Percentiles rank a stretch among this genome's conserved stretches.
Conservation (phyloP, 2,113 vertebrate species). For the Cinclus mexicanus region DNA sequence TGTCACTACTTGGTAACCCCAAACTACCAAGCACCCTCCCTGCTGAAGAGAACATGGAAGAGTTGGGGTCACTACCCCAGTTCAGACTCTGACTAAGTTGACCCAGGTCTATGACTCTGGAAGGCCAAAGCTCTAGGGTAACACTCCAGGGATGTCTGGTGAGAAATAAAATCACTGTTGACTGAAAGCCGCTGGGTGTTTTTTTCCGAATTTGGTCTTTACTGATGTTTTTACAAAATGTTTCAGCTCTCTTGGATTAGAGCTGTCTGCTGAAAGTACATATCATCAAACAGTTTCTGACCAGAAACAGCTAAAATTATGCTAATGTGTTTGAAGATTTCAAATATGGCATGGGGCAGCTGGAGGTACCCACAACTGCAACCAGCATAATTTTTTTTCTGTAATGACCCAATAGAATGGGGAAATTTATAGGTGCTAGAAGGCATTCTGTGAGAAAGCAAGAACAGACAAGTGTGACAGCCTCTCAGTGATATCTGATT, state of each 20-base stretch:
- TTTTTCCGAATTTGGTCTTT: not conserved
- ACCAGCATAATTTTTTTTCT: not conserved
- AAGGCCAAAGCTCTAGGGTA: not conserved
- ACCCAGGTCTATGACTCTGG: not conserved
- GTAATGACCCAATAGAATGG: not conserved
- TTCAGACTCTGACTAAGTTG: not conserved
- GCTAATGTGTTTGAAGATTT: not conserved
- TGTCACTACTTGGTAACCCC: not conserved
- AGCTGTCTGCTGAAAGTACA: not conserved
- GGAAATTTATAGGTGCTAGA: not conserved
- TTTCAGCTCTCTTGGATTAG: not conserved
- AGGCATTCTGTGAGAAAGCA: not conserved
- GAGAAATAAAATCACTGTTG: not conserved
- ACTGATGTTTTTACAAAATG: not conserved
- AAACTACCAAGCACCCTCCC: fast-evolving
- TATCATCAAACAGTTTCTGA: not conserved
- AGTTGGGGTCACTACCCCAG: not conserved
- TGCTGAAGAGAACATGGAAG: not conserved
- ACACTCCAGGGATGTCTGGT: not conserved
- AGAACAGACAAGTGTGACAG: not conserved
- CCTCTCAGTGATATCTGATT: not conserved
- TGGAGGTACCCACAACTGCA: not conserved
- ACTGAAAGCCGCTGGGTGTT: not conserved
- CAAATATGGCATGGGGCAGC: not conserved
- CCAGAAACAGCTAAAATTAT: not conserved